Evolutionary conservation across 1,140 invertebrate genomes (phyloP).

Genomic region (Heliothis virescens): DNA sequence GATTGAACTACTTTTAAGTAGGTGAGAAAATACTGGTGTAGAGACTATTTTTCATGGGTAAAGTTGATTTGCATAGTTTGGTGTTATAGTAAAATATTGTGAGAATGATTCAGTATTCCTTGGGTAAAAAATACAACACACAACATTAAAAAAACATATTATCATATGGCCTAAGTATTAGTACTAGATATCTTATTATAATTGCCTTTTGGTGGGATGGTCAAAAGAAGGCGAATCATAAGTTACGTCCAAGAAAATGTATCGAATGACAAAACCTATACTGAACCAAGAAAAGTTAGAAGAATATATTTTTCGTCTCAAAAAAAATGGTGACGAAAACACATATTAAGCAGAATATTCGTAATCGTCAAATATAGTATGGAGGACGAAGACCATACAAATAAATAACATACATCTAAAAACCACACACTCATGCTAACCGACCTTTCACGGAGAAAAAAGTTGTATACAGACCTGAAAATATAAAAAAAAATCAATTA

Average conservation of each 20-base stretch:
- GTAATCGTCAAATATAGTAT: too few relatives aligned
- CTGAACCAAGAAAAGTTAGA: slow-evolving; percentile 8
- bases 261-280: slow-evolving; percentile 6
- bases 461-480: slow-evolving; percentile 41
- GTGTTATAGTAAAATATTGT: too few relatives aligned
- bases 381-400: not conserved
- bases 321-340: too few relatives aligned
- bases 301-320: too few relatives aligned
- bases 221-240: too few relatives aligned
- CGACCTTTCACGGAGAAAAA: slow-evolving; percentile 17
- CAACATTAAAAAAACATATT: too few relatives aligned
- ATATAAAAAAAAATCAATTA: slow-evolving; percentile 25
- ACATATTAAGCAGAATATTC: too few relatives aligned
- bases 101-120: too few relatives aligned
- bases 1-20: not conserved
- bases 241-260: slow-evolving; percentile 26
- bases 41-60: not conserved
- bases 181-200: too few relatives aligned
- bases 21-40: not conserved
- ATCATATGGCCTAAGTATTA: too few relatives aligned
- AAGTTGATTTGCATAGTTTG: not conserved
- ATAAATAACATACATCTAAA: not conserved
- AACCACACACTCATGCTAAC: slow-evolving; percentile 41
- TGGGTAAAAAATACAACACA: too few relatives aligned
- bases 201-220: too few relatives aligned